phyloP scores from a whole-genome alignment of 1,140 invertebrate genomes.

The Palaemon carinicauda region DNA sequence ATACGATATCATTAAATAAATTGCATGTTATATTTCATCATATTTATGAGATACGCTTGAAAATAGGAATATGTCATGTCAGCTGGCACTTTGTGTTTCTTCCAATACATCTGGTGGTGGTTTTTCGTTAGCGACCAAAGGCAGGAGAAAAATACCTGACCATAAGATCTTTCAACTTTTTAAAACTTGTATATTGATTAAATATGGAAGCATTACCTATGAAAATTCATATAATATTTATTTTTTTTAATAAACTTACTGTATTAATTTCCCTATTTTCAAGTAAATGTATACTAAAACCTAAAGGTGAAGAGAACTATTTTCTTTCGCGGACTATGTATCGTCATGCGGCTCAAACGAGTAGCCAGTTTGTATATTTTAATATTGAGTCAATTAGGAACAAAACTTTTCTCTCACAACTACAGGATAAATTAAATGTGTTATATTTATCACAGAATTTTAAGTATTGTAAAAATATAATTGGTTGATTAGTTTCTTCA shows the following conservation, averaged over 20 bases:
- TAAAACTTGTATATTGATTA: not conserved
- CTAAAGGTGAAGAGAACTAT: slow-evolving; percentile 40
- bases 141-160: slow-evolving; percentile 34
- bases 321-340: slow-evolving; percentile 14
- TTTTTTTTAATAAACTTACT: not conserved
- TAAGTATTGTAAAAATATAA: not conserved
- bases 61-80: too few relatives aligned
- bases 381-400: not conserved
- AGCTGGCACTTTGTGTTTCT: not conserved
- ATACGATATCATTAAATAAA: too few relatives aligned
- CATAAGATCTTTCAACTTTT: slow-evolving; percentile 1
- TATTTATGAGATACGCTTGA: too few relatives aligned
- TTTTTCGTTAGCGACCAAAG: slow-evolving; percentile 13
- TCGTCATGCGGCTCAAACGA: not conserved
- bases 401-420: not conserved
- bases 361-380: not conserved
- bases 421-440: too few relatives aligned
- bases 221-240: not conserved
- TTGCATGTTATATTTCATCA: too few relatives aligned
- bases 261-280: not conserved
- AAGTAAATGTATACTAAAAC: not conserved
- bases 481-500: not conserved
- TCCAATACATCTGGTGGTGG: slow-evolving; percentile 41
- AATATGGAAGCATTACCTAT: not conserved
- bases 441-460: too few relatives aligned